A percentile compares a stretch with the other conserved stretches of the same genome.
These are phyloP conservation scores for Periphyllus acericola DNA, from an alignment of 2,888 invertebrate species.

Conservation along the genomic window DNA sequence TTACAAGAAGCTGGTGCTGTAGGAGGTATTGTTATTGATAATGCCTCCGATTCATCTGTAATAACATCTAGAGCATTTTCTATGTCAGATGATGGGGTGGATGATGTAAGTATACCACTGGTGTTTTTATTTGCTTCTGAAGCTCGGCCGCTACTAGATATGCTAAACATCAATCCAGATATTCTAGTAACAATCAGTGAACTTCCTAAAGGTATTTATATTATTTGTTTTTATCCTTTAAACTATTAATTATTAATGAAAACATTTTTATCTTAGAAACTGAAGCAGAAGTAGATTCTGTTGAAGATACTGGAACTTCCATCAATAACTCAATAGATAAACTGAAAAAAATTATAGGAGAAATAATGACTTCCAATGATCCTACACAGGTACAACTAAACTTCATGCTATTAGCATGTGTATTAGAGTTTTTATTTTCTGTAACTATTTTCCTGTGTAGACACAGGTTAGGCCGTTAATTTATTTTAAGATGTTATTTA, in stretches of 20 bases:
- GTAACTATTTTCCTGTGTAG: slow-evolving; percentile 41
- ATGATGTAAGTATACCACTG: slow-evolving; percentile 88
- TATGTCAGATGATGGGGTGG: slow-evolving; percentile 93
- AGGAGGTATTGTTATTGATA: slow-evolving; percentile 88
- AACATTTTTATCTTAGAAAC: slow-evolving; percentile 26
- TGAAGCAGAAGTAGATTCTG: slow-evolving; percentile 53
- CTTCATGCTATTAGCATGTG: slow-evolving; percentile 54
- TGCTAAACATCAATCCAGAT: slow-evolving; percentile 64
- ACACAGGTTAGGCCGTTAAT: slow-evolving; percentile 44
- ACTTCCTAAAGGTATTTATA: slow-evolving; percentile 60
- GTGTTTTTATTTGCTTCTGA: slow-evolving; percentile 88
- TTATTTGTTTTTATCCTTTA: not conserved
- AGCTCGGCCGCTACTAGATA: slow-evolving; percentile 64
- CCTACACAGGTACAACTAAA: slow-evolving; percentile 60
- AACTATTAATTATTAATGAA: not conserved
- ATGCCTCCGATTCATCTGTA: slow-evolving; percentile 79
- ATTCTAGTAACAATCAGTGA: slow-evolving; percentile 64
- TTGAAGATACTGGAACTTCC: slow-evolving; percentile 46
- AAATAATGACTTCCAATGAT: slow-evolving; percentile 51
- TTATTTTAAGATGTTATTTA: slow-evolving; percentile 21
- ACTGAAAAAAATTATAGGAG: slow-evolving; percentile 53
- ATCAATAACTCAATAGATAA: slow-evolving; percentile 57
- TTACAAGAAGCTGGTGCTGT: slow-evolving; percentile 79
- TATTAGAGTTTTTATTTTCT: slow-evolving; percentile 56
- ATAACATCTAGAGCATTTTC: slow-evolving; percentile 87